Evolutionary conservation across 2,888 invertebrate species (phyloP).

Genomic region (Bruchidius siliquastri): DNA sequence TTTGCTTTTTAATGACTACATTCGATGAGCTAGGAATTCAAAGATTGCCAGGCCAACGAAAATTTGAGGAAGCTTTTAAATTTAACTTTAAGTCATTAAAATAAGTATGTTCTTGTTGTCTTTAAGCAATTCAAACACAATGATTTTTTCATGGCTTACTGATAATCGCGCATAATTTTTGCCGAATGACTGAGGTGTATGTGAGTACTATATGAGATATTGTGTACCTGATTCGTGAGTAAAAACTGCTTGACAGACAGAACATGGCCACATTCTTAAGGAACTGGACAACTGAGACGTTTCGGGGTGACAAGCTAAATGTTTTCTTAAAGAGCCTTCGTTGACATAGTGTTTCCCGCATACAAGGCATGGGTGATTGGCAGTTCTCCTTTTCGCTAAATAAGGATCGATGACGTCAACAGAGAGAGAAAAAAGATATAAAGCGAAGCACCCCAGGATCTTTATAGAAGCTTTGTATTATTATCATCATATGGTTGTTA

Average conservation of each 20-base stretch:
- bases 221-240: constrained; percentile 84
- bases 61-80: too few relatives aligned
- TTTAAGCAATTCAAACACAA: too few relatives aligned
- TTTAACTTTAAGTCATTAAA: too few relatives aligned
- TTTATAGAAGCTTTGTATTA: constrained; percentile 26
- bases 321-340: constrained; percentile 88
- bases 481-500: constrained; percentile 3
- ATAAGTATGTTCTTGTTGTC: too few relatives aligned
- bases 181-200: neutral
- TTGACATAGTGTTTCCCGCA: constrained; percentile 95
- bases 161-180: neutral
- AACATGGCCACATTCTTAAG: constrained; percentile 93
- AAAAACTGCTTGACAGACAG: constrained; percentile 91
- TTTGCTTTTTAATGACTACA: too few relatives aligned
- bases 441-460: constrained; percentile 48
- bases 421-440: constrained; percentile 56
- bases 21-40: too few relatives aligned
- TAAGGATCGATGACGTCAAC: constrained; percentile 71
- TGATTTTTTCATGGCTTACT: too few relatives aligned
- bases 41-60: too few relatives aligned
- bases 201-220: constrained; percentile 1
- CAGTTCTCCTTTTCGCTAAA: constrained; percentile 89
- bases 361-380: constrained; percentile 91
- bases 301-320: constrained; percentile 90
- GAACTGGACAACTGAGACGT: constrained; percentile 81